Conservation (phyloP, 2,797 vertebrate genomes). For the Enteromius trimaculatus region DNA sequence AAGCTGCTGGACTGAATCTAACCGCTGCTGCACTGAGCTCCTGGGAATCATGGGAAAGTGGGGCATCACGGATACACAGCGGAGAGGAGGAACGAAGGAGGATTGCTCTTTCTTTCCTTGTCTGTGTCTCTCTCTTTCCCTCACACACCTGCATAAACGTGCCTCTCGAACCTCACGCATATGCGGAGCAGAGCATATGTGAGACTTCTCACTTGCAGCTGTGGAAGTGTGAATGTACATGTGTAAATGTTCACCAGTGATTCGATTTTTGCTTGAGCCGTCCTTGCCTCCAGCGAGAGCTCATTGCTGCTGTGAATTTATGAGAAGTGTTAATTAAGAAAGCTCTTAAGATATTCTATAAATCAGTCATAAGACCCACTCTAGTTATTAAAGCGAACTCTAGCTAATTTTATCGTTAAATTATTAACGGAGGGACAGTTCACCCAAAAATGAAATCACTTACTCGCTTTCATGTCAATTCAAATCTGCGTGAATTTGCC, state of each 20-base stretch:
- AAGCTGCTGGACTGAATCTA: background rate
- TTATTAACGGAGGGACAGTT: background rate
- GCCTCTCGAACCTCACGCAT: background rate
- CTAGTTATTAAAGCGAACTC: background rate
- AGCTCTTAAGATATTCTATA: background rate
- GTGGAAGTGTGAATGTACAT: constrained; percentile 29
- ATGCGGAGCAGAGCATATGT: background rate
- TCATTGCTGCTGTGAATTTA: constrained; percentile 15
- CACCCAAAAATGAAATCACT: background rate
- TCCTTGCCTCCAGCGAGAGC: background rate
- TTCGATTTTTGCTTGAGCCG: background rate
- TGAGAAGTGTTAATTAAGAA: constrained; percentile 21
- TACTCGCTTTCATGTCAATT: background rate
- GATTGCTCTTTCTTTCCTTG: background rate
- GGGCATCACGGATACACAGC: constrained; percentile 51
- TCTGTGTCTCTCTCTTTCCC: background rate
- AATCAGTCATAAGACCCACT: constrained; percentile 4
- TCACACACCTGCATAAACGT: constrained; percentile 15
- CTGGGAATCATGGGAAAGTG: constrained; percentile 51
- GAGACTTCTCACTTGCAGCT: constrained; percentile 7
- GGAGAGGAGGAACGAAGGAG: constrained; percentile 13
- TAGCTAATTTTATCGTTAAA: background rate
- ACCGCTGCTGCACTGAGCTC: constrained; percentile 28
- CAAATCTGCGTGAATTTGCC: background rate
- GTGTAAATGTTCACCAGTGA: constrained; percentile 20